A percentile compares a stretch with the other conserved stretches of the same genome.
Evolutionary conservation across 1,140 invertebrate species (phyloP).

Genomic region (Drosophila littoralis): DNA sequence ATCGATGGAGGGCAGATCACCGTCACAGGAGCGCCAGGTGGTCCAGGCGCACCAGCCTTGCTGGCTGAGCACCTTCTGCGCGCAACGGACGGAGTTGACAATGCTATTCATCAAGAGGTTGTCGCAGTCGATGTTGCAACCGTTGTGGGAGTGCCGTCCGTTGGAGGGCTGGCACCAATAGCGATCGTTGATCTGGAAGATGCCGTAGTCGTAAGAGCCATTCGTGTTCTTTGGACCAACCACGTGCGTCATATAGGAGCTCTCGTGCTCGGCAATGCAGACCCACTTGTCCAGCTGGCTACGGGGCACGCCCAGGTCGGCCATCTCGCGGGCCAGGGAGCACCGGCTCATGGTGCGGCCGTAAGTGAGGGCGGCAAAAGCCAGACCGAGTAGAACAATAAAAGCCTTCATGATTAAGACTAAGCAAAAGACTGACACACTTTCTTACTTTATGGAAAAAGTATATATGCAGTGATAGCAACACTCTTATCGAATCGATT

Average conservation of each 20-base stretch:
- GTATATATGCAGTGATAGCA: too few relatives aligned
- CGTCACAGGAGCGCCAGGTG: conserved; percentile 54
- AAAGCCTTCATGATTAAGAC: conserved; percentile 39
- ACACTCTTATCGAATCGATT: too few relatives aligned
- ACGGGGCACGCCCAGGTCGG: conserved; percentile 36
- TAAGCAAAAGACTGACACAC: too few relatives aligned
- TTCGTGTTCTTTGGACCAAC: conserved; percentile 53
- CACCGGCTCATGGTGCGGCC: conserved; percentile 70
- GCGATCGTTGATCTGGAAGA: conserved; percentile 74
- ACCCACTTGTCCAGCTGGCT: conserved; percentile 43
- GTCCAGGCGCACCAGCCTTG: conserved; percentile 64
- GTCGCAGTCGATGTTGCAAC: conserved; percentile 37
- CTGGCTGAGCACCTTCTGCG: conserved; percentile 14
- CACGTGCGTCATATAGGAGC: conserved; percentile 45
- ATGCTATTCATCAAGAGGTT: conserved; percentile 48
- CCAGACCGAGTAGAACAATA: conserved; percentile 44
- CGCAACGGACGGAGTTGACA: conserved; percentile 28
- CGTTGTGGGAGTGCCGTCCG: conserved; percentile 47
- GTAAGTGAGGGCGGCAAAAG: conserved; percentile 22
- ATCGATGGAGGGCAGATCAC: conserved; percentile 52
- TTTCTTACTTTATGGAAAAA: too few relatives aligned
- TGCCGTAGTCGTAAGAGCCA: conserved; percentile 65
- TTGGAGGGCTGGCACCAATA: conserved; percentile 67
- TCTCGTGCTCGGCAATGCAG: conserved; percentile 59
- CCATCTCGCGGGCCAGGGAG: conserved; percentile 70